Percentiles rank a stretch among this genome's conserved stretches.
These are phyloP conservation scores for Aphelenchoides avenae DNA, from an alignment of 1,140 invertebrate species.

Conservation along the genomic window DNA sequence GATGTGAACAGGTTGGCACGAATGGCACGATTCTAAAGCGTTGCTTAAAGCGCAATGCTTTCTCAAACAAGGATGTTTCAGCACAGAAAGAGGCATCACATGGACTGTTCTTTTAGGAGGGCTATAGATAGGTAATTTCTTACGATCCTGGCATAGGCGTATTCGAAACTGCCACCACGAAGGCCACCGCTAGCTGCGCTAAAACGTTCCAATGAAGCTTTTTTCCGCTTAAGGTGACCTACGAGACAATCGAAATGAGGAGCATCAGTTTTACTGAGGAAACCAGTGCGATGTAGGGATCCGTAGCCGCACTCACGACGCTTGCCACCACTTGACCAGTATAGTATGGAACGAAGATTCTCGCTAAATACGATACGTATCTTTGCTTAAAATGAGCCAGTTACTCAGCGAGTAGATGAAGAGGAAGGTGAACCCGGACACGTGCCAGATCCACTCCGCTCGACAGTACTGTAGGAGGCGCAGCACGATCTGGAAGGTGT, in stretches of 20 bases:
- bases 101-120: no score
- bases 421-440: conserved; percentile 22
- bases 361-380: conserved; percentile 24
- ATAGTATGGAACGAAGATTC: conserved; percentile 44
- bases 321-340: conserved; percentile 37
- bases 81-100: no score
- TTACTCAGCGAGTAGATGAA: conserved; percentile 26
- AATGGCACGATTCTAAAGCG: conserved; percentile 33
- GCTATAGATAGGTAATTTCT: no score
- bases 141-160: conserved; percentile 34
- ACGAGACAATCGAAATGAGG: conserved; percentile 27
- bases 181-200: conserved; percentile 31
- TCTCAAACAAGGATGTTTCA: no score
- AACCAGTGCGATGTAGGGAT: conserved; percentile 22
- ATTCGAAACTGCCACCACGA: conserved; percentile 41
- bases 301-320: conserved; percentile 24
- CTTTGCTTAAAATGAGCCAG: conserved; percentile 12
- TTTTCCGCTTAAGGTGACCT: conserved; percentile 11
- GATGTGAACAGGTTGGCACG: conserved; percentile 38
- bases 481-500: no score
- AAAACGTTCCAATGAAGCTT: conserved; percentile 8
- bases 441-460: conserved; percentile 22
- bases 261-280: conserved; percentile 35
- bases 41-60: no score
- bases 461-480: conserved; percentile 23